These are phyloP conservation scores for Nephrotoma appendiculata DNA, from an alignment of 2,888 invertebrate species.

Conservation along the genomic window DNA sequence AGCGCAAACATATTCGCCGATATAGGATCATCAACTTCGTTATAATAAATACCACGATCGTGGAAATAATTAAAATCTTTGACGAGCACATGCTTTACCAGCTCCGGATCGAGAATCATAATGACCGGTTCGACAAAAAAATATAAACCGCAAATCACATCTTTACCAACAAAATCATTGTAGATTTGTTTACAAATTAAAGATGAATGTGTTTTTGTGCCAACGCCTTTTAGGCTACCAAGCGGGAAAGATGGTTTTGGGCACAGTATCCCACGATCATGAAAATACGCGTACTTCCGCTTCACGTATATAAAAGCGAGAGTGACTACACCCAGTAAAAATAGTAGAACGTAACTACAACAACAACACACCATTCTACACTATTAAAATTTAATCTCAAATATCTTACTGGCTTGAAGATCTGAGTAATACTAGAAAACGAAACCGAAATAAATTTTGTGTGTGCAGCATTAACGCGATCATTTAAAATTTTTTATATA, in stretches of 20 bases:
- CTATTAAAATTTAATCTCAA: too few species aligned
- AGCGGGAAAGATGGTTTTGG: conserved; percentile 20
- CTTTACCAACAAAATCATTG: conserved; percentile 9
- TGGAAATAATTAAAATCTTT: conserved; percentile 28
- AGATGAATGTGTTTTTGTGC: conserved; percentile 16
- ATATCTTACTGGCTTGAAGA: too few species aligned
- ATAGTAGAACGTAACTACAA: not conserved
- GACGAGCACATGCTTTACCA: conserved; percentile 23
- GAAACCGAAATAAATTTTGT: too few species aligned
- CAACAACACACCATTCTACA: not conserved
- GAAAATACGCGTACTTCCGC: conserved; percentile 18
- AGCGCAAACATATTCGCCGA: conserved; percentile 23
- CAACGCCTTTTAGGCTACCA: conserved; percentile 18
- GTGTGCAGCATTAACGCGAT: too few species aligned
- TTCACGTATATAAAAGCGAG: not conserved
- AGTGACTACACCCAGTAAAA: not conserved
- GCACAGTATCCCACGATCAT: conserved; percentile 18
- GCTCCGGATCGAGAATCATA: conserved; percentile 17
- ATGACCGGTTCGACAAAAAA: conserved; percentile 10
- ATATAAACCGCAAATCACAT: conserved; percentile 11
- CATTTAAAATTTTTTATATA: too few species aligned
- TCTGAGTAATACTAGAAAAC: too few species aligned
- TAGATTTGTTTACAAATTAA: conserved; percentile 16
- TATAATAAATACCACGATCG: conserved; percentile 23
- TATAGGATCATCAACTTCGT: conserved; percentile 26